Base-by-base conservation (phyloP, 2,113 vertebrate species). In the Climacteris rufus region DNA sequence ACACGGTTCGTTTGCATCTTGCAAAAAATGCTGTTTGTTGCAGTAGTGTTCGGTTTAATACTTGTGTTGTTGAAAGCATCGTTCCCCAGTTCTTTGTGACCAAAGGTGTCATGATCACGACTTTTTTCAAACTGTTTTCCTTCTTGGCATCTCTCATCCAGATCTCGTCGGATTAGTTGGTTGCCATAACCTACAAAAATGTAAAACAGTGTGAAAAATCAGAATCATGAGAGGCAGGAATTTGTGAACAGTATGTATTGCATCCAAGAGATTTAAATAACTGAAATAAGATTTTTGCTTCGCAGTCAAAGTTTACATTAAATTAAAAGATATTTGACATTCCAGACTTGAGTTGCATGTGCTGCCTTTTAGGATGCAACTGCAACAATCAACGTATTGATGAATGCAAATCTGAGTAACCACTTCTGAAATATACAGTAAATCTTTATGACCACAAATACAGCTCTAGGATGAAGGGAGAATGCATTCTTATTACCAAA, bases 181-280 rank as follows among this genome's bases (percentile, higher is more conserved):
- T 90, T 53, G 42, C 61, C 3, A 97, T 97, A 76, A 96, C 96
- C 97, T 98, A 37, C 4, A 78, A 89, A 91, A 68, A 84, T 9
- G 10, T 28, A 75, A 69, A 87, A 56, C 22, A 47, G 83, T 42
- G 31, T 20, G 42, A 90, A 80, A 87, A 81, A 81, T 86, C 54
- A 70, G 61, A 15, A 53, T 54, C 3, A 6, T 3, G 23, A 87
- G n/a, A 35, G 6, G 2, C 22, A 54, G 15, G 33, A 59, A 37
- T 66, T 42, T 47, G 15, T 83, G 59, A 70, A 30, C 15, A 54
- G 40, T 13, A 1, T 23, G 9, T 28, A 21, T 35, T 50, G 22
- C 17, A 2, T 74, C 20, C 60, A 33, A 63, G n/a, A 31, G 56
- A 68, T 44, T 70, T 66, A 44, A 90, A 59, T 39, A 47, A 53